Evolutionary conservation across 2,888 invertebrate genomes (phyloP), one percentile per base, ranked within the genome.

Genomic region (Masnerella sp.): DNA sequence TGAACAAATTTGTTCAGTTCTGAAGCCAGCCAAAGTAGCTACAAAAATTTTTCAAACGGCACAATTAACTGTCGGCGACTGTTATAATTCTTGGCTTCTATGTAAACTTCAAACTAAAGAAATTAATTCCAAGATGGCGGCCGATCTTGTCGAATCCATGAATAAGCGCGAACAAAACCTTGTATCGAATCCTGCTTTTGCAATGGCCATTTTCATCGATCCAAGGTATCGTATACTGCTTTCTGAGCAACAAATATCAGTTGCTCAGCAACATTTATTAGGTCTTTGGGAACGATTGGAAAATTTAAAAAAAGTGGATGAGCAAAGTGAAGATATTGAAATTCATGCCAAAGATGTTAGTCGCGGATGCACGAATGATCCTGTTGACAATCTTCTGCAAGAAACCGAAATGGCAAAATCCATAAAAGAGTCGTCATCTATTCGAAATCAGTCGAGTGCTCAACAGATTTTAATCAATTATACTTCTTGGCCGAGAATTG

Each of bases 1-100:
- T 12, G 28, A 28, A 12, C 7, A 28, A 5, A 45, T 45, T 14
- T 45, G 12, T 5, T n/a, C 2, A 15, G 18, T 11, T 20, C 18
- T 49, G 22, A 49, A 49, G 11, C 30, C 49, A 15, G 49, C 32
- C 9, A 49, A 49, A 49, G 18, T 49, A 5, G 49, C 32, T 8
- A 49, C 32, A 17, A 30, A 49, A 17, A 9, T 32, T 17, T 32
- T 49, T 32, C 49, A 49, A 32, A n/a, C 32, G n/a, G 30, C 49
- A 17, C 17, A 22, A 45, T 32, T 49, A 17, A 49, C 49, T 4
- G 18, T 49, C 11, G 15, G 32, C 2, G 49, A 49, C 32, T 49
- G 14, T 49, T 49, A 49, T 32, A 11, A 30, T 17, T 5, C 22
- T 12, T 49, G 49, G 49, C 32, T 49, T 17, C 4, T 1, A 7